A percentile compares a stretch with the other conserved stretches of the same genome.
Conservation (phyloP, 2,113 vertebrate species). For the Archilochus colubris region DNA sequence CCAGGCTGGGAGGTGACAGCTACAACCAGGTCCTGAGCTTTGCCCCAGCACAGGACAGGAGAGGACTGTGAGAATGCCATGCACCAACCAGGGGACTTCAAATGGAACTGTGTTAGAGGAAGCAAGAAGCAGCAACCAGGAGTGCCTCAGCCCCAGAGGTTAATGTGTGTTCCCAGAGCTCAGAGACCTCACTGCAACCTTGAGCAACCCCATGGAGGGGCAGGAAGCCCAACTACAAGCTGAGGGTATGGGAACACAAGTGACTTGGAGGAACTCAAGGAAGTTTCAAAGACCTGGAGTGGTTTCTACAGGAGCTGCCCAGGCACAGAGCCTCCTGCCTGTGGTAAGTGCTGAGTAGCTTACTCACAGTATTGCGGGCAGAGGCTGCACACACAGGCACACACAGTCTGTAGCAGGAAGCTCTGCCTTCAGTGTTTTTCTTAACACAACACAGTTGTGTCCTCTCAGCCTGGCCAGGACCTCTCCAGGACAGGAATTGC, state of each 20-base stretch:
- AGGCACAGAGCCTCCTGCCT: accelerated
- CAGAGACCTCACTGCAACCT: not conserved
- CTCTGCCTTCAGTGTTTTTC: not conserved
- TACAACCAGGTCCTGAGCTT: not conserved
- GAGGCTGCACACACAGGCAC: accelerated
- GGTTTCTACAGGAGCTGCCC: not conserved
- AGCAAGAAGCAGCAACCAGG: slow-evolving; percentile 13
- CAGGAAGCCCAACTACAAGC: not conserved
- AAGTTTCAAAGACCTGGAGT: not conserved
- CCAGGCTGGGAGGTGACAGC: not conserved
- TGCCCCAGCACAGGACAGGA: not conserved
- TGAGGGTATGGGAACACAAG: not conserved
- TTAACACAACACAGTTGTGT: not conserved
- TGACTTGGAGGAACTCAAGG: not conserved
- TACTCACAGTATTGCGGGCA: not conserved
- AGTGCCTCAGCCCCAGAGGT: not conserved
- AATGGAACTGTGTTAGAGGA: not conserved
- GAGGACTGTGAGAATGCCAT: not conserved
- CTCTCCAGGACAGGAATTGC: not conserved
- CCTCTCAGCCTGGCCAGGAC: not conserved
- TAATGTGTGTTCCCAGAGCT: slow-evolving; percentile 3
- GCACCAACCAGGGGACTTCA: not conserved
- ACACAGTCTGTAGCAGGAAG: not conserved
- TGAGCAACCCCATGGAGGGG: not conserved
- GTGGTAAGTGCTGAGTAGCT: accelerated